Base-by-base conservation (phyloP, 2,888 invertebrate species). In the Syrphus vitripennis region DNA sequence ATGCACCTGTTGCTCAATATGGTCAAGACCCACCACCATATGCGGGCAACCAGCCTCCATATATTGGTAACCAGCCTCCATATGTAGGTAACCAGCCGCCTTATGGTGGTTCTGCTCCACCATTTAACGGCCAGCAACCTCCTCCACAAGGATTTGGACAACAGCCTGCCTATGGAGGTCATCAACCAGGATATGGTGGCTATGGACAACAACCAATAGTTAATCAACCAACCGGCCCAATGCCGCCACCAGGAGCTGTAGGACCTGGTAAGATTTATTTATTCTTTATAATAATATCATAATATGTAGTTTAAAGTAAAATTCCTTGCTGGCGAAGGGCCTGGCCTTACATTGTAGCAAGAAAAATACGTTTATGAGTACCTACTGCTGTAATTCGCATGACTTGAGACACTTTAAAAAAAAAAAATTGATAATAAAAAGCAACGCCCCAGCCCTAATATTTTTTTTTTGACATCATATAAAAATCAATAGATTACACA, bases 1-100 rank as follows among this genome's bases (percentile, higher is more conserved):
- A 92, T 88, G 88, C 89, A 14, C 91, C 93, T 90, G 91, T 93
- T 89, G 90, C 91, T 53, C 91, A 91, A 87, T 91, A 90, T 48
- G 90, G 89, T 45, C 89, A 89, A 71, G 88, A 83, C n/a, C 87
- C 42, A 12, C 63, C 29, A 12, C 76, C 74, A 3, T 76, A 81
- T 31, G 37, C 59, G 12, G 77, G 71, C 6, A 71, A 63, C 10
- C 74, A 53, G 3, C 88, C 87, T 0, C 88, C 88, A n/a, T 88
- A 89, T 19, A 80, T 86, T 70, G 29, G 89, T 34, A 74, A 74
- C 26, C 88, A 83, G 9, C 61, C 78, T 14, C 61, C 63, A 48
- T 78, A 74, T 71, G 67, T 72, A 37, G 42, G 45, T 45, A n/a
- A n/a, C n/a, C n/a, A n/a, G 45, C 45, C 42, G 42, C 42, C 19